Base-by-base conservation (phyloP, 2,113 vertebrate species). In the Callithrix jacchus region DNA sequence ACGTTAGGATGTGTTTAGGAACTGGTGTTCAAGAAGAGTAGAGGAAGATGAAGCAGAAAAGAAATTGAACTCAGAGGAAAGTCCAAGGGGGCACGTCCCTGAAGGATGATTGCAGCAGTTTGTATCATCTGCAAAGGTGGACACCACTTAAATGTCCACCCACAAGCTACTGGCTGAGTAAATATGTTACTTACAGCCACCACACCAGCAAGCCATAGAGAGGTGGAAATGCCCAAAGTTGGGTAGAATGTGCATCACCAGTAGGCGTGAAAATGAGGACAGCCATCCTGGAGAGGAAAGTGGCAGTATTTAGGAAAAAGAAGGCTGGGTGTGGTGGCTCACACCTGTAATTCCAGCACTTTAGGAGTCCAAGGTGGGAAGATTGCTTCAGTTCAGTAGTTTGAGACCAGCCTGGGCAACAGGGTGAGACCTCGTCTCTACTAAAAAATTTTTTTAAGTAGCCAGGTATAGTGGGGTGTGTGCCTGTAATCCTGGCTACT, bases 191-290 rank as follows among this genome's bases (percentile, higher is more conserved):
- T 37, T 52, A 30, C 47, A n/a, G 14, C 40, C 18, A 1, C 56
- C 25, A 30, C 58, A 25, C 47, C 8, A 25, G 73, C 40, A 47
- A 73, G n/a, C 79, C 35, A 9, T 20, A 74, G 30, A 56, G 66
- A 71, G 37, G 37, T 5, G 17, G 42, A 8, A 1, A 20, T 5
- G 0, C 20, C n/a, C 17, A 11, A 13, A 7, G 11, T 6, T 35
- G 3, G 54, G 12, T 54, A 93, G 64, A 40, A 6, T 16, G 32
- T 0, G 70, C 27, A 30, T 56, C 17, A 1, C 12, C 3, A 12
- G 30, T 12, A 16, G 47, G 42, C 18, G 17, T 6, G n/a, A 16
- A 14, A 40, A 23, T 14, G 71, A 13, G 17, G 0, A 23, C 45
- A 30, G 82, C 76, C 47, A 0, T 42, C 64, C 80, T 64, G 32